A percentile compares a stretch with the other conserved stretches of the same genome.
Conservation (phyloP, 2,113 vertebrate species). For the Burhinus oedicnemus region DNA sequence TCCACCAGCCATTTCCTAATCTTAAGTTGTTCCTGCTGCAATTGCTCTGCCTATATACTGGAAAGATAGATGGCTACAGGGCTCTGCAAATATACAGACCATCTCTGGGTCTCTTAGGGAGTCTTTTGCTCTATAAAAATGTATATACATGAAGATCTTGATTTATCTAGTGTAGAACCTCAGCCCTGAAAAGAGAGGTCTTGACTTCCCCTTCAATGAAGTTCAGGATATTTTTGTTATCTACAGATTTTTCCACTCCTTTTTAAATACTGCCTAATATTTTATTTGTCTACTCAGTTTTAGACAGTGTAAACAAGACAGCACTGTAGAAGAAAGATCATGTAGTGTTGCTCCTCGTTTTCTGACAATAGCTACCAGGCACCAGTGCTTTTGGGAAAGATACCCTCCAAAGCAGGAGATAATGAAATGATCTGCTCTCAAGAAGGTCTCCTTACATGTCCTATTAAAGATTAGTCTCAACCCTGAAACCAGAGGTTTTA, state of each 20-base stretch:
- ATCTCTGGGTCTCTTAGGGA: not conserved
- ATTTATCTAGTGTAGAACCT: not conserved
- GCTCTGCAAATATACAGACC: not conserved
- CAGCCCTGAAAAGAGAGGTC: not conserved
- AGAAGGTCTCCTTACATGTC: not conserved
- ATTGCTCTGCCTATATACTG: not conserved
- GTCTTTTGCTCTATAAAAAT: not conserved
- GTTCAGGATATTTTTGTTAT: not conserved
- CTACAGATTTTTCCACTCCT: not conserved
- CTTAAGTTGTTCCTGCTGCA: not conserved
- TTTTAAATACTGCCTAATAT: not conserved
- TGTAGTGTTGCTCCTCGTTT: not conserved
- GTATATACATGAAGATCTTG: not conserved
- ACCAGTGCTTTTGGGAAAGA: not conserved
- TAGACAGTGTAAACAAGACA: not conserved
- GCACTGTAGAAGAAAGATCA: not conserved
- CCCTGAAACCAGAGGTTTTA: not conserved
- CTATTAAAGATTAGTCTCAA: too few species aligned
- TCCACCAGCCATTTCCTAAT: not conserved
- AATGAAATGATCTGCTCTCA: not conserved
- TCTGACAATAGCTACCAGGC: not conserved
- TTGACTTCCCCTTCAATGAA: not conserved
- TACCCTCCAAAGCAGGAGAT: not conserved
- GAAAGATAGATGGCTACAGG: not conserved
- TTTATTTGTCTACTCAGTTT: not conserved